Percentiles rank a stretch among this genome's conserved stretches.
Evolutionary conservation across 1,140 invertebrate species (phyloP).

Genomic region (Drosophila ficusphila): DNA sequence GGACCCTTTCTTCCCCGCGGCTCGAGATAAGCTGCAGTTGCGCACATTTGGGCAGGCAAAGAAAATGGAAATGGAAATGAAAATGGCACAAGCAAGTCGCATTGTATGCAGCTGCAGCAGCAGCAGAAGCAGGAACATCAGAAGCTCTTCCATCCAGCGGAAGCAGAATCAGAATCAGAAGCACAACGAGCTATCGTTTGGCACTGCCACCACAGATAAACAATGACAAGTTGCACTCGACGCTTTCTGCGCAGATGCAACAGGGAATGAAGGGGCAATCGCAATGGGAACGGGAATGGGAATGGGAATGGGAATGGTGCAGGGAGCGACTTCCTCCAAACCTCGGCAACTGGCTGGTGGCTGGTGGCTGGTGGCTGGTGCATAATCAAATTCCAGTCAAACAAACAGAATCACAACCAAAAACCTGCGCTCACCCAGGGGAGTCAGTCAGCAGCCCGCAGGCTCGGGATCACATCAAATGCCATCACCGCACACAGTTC

Average conservation of each 20-base stretch:
- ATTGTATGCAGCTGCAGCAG: conserved; percentile 47
- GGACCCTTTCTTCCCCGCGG: neutral
- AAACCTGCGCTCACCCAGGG: conserved; percentile 36
- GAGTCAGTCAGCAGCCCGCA: conserved; percentile 31
- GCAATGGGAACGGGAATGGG: conserved; percentile 5
- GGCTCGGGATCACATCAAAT: conserved; percentile 42
- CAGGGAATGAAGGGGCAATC: conserved; percentile 10
- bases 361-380: conserved; percentile 24
- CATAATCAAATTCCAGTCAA: conserved; percentile 56
- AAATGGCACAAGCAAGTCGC: conserved; percentile 52
- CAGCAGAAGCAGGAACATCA: conserved; percentile 16
- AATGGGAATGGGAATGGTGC: conserved; percentile 14
- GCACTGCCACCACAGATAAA: conserved; percentile 39
- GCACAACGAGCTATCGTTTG: conserved; percentile 46
- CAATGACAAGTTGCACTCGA: conserved; percentile 63
- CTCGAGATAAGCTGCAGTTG: conserved; percentile 40
- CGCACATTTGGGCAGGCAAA: conserved; percentile 52
- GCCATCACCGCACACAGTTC: conserved; percentile 29
- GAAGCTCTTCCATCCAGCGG: conserved; percentile 27
- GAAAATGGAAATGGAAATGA: conserved; percentile 44
- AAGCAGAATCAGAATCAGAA: conserved; percentile 32
- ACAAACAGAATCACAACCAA: conserved; percentile 34
- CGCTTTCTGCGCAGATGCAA: conserved; percentile 42
- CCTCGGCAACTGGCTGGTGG: no score
- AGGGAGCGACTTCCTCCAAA: conserved; percentile 5